phyloP scores from a whole-genome alignment of 1,140 invertebrate genomes.

The Polypedilum pembai region DNA sequence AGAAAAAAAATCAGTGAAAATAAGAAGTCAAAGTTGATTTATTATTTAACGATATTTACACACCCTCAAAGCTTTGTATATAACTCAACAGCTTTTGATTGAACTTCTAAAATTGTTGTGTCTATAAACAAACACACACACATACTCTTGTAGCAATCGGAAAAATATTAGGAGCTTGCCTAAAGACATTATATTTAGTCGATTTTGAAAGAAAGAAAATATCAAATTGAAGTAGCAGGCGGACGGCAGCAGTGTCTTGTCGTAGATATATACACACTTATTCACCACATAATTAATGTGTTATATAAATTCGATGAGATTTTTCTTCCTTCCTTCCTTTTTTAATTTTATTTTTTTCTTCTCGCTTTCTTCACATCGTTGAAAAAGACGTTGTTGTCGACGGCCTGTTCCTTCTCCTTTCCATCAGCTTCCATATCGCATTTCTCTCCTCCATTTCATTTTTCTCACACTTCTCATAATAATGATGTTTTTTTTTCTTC shows the following conservation, averaged over 20 bases:
- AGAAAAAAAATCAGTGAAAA: background rate
- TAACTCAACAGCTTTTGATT: too few species aligned
- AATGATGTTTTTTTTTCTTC: conserved; percentile 13
- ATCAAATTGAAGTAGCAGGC: too few species aligned
- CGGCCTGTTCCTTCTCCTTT: too few species aligned
- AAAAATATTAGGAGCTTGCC: too few species aligned
- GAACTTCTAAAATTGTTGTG: too few species aligned
- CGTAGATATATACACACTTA: background rate
- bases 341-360: background rate
- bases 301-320: conserved; percentile 12
- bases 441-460: background rate
- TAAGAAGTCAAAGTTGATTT: background rate
- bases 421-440: too few species aligned
- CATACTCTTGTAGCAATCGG: too few species aligned
- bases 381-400: too few species aligned
- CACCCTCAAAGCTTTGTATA: background rate
- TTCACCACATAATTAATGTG: conserved; percentile 14
- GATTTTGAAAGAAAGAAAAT: too few species aligned
- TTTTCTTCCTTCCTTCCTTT: background rate
- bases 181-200: too few species aligned
- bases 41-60: conserved; percentile 19
- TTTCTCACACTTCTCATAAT: background rate
- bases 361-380: background rate
- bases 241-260: too few species aligned
- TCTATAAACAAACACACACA: too few species aligned